phyloP scores from a whole-genome alignment of 2,888 invertebrate species.

The Stenodema calcarata region DNA sequence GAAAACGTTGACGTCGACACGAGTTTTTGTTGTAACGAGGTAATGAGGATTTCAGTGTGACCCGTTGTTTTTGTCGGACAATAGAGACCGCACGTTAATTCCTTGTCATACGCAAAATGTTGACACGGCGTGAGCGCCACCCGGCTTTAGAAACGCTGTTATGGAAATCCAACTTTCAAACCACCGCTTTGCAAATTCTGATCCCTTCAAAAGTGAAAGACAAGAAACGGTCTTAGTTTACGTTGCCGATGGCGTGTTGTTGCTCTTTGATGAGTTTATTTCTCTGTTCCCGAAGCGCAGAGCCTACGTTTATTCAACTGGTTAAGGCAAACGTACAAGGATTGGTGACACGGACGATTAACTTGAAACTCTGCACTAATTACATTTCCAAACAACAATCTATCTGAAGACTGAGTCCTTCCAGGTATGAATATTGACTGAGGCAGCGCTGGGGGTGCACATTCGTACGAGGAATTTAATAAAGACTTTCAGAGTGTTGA shows the following conservation, averaged over 20 bases:
- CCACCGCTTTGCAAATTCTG: not conserved
- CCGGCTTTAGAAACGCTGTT: too few species aligned
- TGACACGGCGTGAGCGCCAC: too few species aligned
- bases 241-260: not conserved
- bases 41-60: too few species aligned
- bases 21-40: not conserved
- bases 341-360: not conserved
- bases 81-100: too few species aligned
- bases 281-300: not conserved
- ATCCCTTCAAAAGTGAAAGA: not conserved
- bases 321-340: not conserved
- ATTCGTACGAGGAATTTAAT: not conserved
- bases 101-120: too few species aligned
- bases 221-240: not conserved
- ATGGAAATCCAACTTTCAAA: too few species aligned
- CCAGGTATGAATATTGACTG: not conserved
- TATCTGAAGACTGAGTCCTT: not conserved
- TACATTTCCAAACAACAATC: not conserved
- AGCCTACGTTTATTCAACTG: not conserved
- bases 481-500: not conserved
- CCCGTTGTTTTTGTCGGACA: too few species aligned
- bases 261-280: not conserved
- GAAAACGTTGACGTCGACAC: not conserved
- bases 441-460: not conserved
- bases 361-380: not conserved